Base-by-base conservation (phyloP, 2,113 vertebrate species). In the Myocastor coypus region DNA sequence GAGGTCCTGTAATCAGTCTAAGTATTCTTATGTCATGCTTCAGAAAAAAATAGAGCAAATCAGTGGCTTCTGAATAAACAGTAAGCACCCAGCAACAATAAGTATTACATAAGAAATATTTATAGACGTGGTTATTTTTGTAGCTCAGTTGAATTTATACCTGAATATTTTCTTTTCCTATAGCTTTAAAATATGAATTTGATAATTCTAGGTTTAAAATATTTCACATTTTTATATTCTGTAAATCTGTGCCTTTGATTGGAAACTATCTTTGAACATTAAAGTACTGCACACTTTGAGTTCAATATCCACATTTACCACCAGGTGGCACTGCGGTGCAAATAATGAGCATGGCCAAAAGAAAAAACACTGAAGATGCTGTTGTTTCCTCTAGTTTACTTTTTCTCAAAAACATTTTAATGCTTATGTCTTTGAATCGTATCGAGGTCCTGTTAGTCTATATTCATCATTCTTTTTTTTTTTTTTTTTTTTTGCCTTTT, bases 271-370 rank as follows among this genome's bases (percentile, higher is more conserved):
- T 50, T 87, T 13, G 40, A 32, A 89, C 20, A 77, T 12, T 17
- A 37, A 55, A 20, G 24, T 46, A 13, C 68, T 78, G 63, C 40
- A 73, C 28, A 83, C 32, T 80, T 73, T 52, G n/a, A 16, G 78
- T 85, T 61, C 42, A 73, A 66, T 61, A 71, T 5, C 37, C 59
- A 0, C 46, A 40, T 50, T 82, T 22, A 50, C 87, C 95, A 96
- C 83, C 55, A 97, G 91, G 89, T 97, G 94, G 73, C 89, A 73
- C n/a, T 83, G 13, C 40, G 96, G 83, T 63, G 28, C 87, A 97
- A 93, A 89, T 57, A 81, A 93, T 75, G 64, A 94, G 4, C 16
- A 17, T 50, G 46, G 3, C 28, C 5, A 17, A 9, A 95, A 20
- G 28, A 84, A 69, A 83, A 71, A 66, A 66, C 6, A 37, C 11